phyloP scores from a whole-genome alignment of 2,888 invertebrate genomes.

The Lepidochrysops patricia region DNA sequence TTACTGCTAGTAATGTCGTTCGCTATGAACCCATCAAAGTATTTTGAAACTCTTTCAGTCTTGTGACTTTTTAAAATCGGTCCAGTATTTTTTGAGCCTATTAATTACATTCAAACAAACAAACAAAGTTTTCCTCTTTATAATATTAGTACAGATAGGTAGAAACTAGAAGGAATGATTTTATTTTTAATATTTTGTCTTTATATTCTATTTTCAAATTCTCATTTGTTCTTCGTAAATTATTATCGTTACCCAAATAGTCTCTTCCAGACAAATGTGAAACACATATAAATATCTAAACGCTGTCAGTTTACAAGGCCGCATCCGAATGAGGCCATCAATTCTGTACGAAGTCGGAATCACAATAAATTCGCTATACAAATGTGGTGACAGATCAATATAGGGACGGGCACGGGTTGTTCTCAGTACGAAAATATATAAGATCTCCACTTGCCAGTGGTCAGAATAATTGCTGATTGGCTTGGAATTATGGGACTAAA shows the following conservation, averaged over 20 bases:
- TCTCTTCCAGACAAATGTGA: background rate
- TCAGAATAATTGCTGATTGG: conserved; percentile 25
- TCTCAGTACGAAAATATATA: conserved; percentile 50
- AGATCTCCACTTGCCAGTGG: conserved; percentile 34
- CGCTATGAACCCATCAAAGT: too few relatives aligned
- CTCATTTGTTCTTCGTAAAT: too few relatives aligned
- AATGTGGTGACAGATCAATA: conserved; percentile 42
- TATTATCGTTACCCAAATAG: background rate
- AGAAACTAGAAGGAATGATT: too few relatives aligned
- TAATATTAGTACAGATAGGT: background rate
- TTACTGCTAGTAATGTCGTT: too few relatives aligned
- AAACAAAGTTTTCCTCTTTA: too few relatives aligned
- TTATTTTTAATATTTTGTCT: too few relatives aligned
- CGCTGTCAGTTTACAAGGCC: conserved; percentile 10
- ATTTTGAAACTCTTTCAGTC: too few relatives aligned
- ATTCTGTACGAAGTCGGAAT: conserved; percentile 28
- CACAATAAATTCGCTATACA: conserved; percentile 34
- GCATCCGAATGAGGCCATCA: conserved; percentile 22
- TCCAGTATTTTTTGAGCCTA: too few relatives aligned
- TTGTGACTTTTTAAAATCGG: too few relatives aligned
- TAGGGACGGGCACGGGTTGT: conserved; percentile 37
- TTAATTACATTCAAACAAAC: too few relatives aligned
- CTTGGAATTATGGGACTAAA: background rate
- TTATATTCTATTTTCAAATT: too few relatives aligned
- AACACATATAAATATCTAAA: background rate